Evolutionary conservation across 2,888 invertebrate genomes (phyloP).

Genomic region (Schizotus pectinicornis): DNA sequence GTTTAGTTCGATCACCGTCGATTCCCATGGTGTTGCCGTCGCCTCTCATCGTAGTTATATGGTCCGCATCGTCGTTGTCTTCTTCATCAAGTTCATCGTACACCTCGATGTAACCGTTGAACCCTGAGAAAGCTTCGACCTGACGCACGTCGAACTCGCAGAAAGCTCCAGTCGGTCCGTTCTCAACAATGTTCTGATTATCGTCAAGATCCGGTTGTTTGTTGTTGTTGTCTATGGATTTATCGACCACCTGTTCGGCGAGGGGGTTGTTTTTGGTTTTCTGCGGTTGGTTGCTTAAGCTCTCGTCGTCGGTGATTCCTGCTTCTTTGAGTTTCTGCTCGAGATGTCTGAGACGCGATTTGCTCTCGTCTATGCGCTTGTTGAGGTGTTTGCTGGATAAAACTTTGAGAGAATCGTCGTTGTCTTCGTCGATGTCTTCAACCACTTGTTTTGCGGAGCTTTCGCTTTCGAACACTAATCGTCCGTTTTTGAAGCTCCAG

Average conservation of each 20-base stretch:
- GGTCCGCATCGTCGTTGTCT: slow-evolving; percentile 34
- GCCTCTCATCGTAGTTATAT: slow-evolving; percentile 40
- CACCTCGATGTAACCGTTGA: slow-evolving; percentile 46
- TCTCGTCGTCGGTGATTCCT: slow-evolving; percentile 45
- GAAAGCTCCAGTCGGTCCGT: slow-evolving; percentile 31
- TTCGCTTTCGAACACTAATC: slow-evolving; percentile 42
- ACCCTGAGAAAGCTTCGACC: slow-evolving; percentile 43
- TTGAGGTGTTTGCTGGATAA: slow-evolving; percentile 52
- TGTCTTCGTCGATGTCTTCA: slow-evolving; percentile 14
- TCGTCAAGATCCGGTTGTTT: slow-evolving; percentile 31
- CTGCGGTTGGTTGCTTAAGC: slow-evolving; percentile 7
- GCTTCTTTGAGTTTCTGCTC: slow-evolving; percentile 56
- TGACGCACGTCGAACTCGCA: slow-evolving; percentile 53
- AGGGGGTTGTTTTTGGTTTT: slow-evolving; percentile 16
- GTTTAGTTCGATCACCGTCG: slow-evolving; percentile 53
- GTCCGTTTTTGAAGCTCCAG: slow-evolving; percentile 48
- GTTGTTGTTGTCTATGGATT: slow-evolving; percentile 27
- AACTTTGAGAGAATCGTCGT: slow-evolving; percentile 43
- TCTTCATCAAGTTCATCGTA: slow-evolving; percentile 56
- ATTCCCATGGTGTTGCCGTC: slow-evolving; percentile 62
- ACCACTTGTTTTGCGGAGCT: slow-evolving; percentile 6
- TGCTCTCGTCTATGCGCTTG: slow-evolving; percentile 54
- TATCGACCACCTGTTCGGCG: slow-evolving; percentile 43
- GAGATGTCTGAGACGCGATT: slow-evolving; percentile 60
- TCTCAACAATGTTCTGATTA: slow-evolving; percentile 33